Evolutionary conservation across 2,797 vertebrate species (phyloP).

Genomic region (Micrastur ruficollis): DNA sequence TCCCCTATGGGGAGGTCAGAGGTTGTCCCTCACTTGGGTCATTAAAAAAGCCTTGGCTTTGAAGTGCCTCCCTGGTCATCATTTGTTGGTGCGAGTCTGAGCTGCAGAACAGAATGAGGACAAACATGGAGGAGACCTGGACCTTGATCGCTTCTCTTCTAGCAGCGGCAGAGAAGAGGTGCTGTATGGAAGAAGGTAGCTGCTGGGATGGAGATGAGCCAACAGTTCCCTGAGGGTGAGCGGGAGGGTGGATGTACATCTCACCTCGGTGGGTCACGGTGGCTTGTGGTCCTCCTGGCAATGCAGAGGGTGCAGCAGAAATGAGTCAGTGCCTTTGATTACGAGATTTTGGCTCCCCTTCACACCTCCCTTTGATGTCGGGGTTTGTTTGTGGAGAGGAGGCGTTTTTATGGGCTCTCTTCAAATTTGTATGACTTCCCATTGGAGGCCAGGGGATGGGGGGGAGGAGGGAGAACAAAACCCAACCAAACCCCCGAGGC

Average conservation of each 20-base stretch:
- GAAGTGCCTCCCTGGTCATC: not conserved
- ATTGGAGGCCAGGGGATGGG: not conserved
- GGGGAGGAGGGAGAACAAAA: not conserved
- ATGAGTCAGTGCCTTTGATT: not conserved
- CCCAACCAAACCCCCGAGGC: accelerated
- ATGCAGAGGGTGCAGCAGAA: not conserved
- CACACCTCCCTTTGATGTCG: not conserved
- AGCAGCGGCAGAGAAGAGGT: not conserved
- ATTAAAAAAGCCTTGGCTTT: not conserved
- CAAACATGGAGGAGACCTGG: not conserved
- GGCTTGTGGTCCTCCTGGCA: not conserved
- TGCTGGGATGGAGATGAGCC: not conserved
- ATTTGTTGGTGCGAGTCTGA: not conserved
- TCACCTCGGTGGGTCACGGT: not conserved
- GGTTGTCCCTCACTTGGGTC: not conserved
- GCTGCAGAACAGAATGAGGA: not conserved
- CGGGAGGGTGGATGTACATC: not conserved
- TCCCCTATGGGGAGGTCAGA: not conserved
- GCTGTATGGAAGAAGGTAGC: not conserved
- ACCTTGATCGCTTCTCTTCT: not conserved
- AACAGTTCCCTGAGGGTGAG: not conserved
- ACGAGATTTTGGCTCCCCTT: not conserved
- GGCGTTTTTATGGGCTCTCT: not conserved
- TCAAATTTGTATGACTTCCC: not conserved
- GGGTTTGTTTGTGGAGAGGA: not conserved